Conservation (phyloP, 2,888 invertebrate species). For the Diarsia mendica region DNA sequence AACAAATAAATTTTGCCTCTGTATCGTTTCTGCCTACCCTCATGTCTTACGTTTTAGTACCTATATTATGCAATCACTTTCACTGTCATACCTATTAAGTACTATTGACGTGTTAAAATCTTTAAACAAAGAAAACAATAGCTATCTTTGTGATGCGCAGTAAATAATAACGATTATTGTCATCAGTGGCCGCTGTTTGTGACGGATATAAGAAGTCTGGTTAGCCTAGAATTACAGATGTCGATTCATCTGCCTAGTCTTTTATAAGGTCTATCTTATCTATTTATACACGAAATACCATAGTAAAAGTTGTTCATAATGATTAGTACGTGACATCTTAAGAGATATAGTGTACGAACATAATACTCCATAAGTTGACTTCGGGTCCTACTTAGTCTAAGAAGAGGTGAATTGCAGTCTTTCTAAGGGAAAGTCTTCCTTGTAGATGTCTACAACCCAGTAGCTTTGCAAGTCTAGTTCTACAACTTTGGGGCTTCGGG, state of each 20-base stretch:
- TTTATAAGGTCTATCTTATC: too few relatives aligned
- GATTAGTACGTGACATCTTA: too few relatives aligned
- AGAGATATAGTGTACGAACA: too few relatives aligned
- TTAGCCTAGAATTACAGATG: not conserved
- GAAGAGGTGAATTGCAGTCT: not conserved
- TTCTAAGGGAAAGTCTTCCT: not conserved
- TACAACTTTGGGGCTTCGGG: too few relatives aligned
- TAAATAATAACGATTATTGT: slow-evolving; percentile 28
- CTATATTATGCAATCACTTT: slow-evolving; percentile 16
- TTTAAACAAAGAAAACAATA: slow-evolving; percentile 29
- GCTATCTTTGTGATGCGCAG: slow-evolving; percentile 23
- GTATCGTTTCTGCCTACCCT: not conserved
- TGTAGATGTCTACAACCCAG: not conserved
- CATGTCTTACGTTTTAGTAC: not conserved
- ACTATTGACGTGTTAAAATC: not conserved
- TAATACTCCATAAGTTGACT: too few relatives aligned
- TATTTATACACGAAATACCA: too few relatives aligned
- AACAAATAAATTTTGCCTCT: too few relatives aligned
- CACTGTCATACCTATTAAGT: not conserved
- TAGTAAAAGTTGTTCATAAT: too few relatives aligned
- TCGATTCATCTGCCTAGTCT: not conserved
- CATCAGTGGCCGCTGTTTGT: not conserved
- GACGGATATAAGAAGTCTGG: not conserved
- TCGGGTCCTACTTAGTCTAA: too few relatives aligned
- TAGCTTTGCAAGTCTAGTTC: not conserved